Percentiles rank a stretch among this genome's conserved stretches.
Conservation (phyloP, 2,797 vertebrate genomes). For the Nasua narica region DNA sequence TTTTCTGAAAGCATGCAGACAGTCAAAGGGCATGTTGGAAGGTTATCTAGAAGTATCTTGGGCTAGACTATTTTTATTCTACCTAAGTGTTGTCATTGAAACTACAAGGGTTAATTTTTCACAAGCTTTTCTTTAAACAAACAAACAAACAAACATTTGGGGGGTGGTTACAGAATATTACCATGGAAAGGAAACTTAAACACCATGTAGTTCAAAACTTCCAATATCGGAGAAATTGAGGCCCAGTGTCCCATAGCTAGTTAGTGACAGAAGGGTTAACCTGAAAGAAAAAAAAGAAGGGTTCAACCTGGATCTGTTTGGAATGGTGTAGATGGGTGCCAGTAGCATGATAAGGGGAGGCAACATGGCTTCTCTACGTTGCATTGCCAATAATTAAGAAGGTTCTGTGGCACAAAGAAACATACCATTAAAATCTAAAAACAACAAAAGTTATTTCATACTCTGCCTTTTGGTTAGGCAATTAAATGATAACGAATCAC, state of each 20-base stretch:
- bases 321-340: not conserved
- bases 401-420: not conserved
- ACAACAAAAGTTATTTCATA: not conserved
- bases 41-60: not conserved
- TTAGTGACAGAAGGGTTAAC: not conserved
- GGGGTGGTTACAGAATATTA: not conserved
- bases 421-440: conserved; percentile 29
- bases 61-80: conserved; percentile 52
- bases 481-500: not conserved
- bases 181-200: not conserved
- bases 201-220: not conserved
- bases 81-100: conserved; percentile 43
- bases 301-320: not conserved
- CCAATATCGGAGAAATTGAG: not conserved
- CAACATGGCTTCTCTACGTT: not conserved
- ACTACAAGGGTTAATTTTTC: not conserved
- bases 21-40: not conserved
- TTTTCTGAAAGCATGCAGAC: not conserved
- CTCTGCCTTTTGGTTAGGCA: not conserved
- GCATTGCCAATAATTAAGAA: not conserved
- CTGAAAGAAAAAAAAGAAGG: too few species aligned
- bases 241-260: not conserved
- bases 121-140: not conserved
- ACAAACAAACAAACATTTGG: not conserved
- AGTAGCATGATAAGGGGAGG: not conserved